These are phyloP conservation scores for Cyprinodon diabolis DNA, from an alignment of 2,797 vertebrate species.

Conservation along the genomic window DNA sequence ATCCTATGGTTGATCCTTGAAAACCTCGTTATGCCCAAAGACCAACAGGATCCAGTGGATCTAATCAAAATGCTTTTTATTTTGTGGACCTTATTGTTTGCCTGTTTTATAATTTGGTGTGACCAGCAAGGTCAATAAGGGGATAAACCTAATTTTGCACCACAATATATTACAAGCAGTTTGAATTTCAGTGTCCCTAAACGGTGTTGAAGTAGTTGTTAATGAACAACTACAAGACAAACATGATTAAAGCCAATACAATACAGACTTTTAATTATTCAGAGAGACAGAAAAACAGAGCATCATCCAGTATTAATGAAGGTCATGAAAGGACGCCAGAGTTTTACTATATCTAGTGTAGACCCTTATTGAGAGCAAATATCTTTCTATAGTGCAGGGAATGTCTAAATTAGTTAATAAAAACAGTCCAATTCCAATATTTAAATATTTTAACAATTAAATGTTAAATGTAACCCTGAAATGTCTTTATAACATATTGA, in stretches of 20 bases:
- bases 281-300: neutral
- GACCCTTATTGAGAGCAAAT: too few relatives aligned
- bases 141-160: slow-evolving; percentile 3
- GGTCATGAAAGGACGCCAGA: too few relatives aligned
- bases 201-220: neutral
- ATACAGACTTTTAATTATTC: neutral
- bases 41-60: neutral
- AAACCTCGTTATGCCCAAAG: neutral
- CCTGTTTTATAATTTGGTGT: neutral
- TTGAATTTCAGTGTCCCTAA: slow-evolving; percentile 20
- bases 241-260: neutral
- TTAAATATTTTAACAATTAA: neutral
- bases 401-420: neutral
- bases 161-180: neutral
- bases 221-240: neutral
- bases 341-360: too few relatives aligned
- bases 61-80: slow-evolving; percentile 2
- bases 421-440: neutral
- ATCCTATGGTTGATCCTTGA: neutral
- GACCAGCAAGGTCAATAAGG: neutral
- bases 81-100: neutral
- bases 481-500: neutral
- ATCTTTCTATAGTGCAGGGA: too few relatives aligned
- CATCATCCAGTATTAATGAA: neutral
- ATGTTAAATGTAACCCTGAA: neutral